Conservation (phyloP, 2,888 invertebrate genomes). For the Chaitophorus viminalis region DNA sequence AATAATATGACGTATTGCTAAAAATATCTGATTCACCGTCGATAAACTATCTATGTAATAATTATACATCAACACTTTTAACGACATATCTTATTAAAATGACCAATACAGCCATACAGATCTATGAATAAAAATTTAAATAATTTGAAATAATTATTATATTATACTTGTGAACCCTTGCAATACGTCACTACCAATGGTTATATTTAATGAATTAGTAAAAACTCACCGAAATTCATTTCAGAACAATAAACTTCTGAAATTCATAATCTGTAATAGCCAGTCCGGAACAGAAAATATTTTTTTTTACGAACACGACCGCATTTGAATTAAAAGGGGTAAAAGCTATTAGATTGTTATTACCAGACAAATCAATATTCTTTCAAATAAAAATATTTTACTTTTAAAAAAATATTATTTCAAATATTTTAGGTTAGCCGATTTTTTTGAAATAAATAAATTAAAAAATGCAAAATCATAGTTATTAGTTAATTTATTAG, state of each 20-base stretch:
- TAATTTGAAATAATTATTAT: background rate
- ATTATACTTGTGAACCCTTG: background rate
- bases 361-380: background rate
- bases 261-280: background rate
- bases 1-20: no score
- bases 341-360: background rate
- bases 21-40: no score
- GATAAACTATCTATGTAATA: no score
- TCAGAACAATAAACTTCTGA: conserved; percentile 20
- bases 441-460: no score
- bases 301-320: background rate
- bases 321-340: background rate
- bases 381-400: background rate
- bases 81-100: no score
- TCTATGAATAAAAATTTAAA: background rate
- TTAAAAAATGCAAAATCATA: no score
- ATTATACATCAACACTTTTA: no score
- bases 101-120: no score
- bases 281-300: conserved; percentile 8
- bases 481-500: no score
- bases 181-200: conserved; percentile 10
- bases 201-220: conserved; percentile 11
- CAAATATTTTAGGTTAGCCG: no score
- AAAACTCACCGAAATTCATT: background rate
- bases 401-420: background rate